phyloP scores from a whole-genome alignment of 2,113 vertebrate species.

The Seriola dumerili region DNA sequence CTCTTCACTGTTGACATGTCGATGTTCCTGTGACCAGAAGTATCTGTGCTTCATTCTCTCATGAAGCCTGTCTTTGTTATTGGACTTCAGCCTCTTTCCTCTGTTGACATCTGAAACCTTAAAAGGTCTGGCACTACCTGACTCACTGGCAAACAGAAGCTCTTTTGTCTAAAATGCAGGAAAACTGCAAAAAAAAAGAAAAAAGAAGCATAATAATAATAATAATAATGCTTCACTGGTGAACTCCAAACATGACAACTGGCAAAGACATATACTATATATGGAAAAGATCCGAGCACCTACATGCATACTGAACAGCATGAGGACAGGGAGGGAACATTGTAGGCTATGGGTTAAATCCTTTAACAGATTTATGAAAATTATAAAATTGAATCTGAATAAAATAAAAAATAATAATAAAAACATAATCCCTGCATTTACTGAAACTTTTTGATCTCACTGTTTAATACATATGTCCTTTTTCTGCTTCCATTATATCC shows the following conservation, averaged over 20 bases:
- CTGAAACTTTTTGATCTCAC: background rate
- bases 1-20: background rate
- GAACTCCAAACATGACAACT: background rate
- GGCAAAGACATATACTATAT: background rate
- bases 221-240: background rate
- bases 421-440: no score
- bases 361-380: no score
- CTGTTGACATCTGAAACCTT: constrained; percentile 40
- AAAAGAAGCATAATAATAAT: background rate
- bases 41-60: background rate
- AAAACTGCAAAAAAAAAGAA: background rate
- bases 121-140: background rate
- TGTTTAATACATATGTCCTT: background rate
- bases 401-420: no score
- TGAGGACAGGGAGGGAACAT: background rate
- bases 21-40: background rate
- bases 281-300: no score
- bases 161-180: background rate
- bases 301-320: background rate
- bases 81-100: background rate
- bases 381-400: no score
- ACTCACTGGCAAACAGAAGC: constrained; percentile 28
- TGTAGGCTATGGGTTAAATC: no score
- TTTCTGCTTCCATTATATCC: background rate
- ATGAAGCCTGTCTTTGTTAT: constrained; percentile 17